Evolutionary conservation across 2,888 invertebrate genomes (phyloP), one percentile per base, ranked within the genome.

Genomic region (Hoplodrina ambigua): DNA sequence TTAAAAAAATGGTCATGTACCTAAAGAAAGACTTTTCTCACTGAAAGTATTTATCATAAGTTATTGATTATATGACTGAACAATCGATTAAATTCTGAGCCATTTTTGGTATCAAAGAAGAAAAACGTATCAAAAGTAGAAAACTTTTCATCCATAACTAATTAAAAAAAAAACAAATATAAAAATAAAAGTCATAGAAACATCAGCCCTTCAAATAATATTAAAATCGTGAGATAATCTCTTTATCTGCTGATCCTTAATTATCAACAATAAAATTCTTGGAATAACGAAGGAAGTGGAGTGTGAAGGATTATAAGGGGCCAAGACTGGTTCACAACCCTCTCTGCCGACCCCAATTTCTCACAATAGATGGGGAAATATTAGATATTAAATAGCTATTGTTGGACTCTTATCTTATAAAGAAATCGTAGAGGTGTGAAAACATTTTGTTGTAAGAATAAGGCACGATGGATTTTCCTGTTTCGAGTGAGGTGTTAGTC

Each of bases 191-290:
- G 8, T 4, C 19, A 49, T 20, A 5, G 30, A 30, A 72, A 72
- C 70, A 70, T n/a, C 63, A 72, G 63, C 63, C 15, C 37, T 84
- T 81, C 37, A 89, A 92, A 92, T 46, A 46, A 17, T 46, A 46
- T 46, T 90, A 91, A 92, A 92, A 92, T 88, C 89, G 84, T 88
- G 88, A 85, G 88, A 91, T 93, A 92, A 94, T 94, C 93, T 87
- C 85, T 91, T 94, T 93, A 92, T 91, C 90, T 83, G 76, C 86
- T 86, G 89, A 91, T 92, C 90, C 89, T 89, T 92, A 94, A 94
- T 93, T 93, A 93, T 89, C 88, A 91, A 92, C 91, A 92, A 92
- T 91, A 89, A 92, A 92, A 93, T 91, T 92, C 87, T 91, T 85
- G 88, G 88, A 89, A 88, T 88, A 87, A 85, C 86, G 83, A 82